Base-by-base conservation (phyloP, 2,888 invertebrate genomes). In the Amphiduros pacificus region DNA sequence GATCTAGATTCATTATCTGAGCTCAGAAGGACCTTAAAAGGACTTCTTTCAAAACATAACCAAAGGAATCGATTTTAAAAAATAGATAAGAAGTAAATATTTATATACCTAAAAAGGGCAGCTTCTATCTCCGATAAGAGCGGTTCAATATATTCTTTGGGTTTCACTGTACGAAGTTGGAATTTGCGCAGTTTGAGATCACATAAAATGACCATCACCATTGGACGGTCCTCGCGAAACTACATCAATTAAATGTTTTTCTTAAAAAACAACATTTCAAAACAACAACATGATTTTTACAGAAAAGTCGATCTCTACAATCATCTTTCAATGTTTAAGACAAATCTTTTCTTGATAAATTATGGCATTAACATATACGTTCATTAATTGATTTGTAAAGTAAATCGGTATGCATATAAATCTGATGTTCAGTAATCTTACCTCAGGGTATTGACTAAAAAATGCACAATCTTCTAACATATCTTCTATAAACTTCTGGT, bases 111-210 rank as follows among this genome's bases (percentile, higher is more conserved):
- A n/a, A n/a, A 40, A n/a, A 81, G 68, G 24, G 77, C 75, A 17
- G 70, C 66, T 62, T 81, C 80, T n/a, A 80, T 73, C 32, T 74
- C 68, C 40, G 63, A 51, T 24, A 77, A 66, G 11, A 66, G 51
- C 0, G 65, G 62, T 32, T 75, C 67, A 4, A 73, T 60, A 3
- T 53, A 55, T 61, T 78, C 77, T 1, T 63, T 72, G 2, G 56
- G 53, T 20, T 64, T 40, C 3, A 74, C 71, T 0, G 67, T 66
- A 24, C 78, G 67, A n/a, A 64, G 65, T 66, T 79, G 78, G 69
- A 79, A 81, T 66, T 77, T 77, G 17, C 81, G 65, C 53, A 73
- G 70, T 65, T 79, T 76, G 64, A 74, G 76, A 66, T 81, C 81
- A 68, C 74, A 77, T 11, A 80, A 65, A 49, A 80, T 72, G 31